Evolutionary conservation across 2,797 vertebrate genomes (phyloP), one percentile per base, ranked within the genome.

Genomic region (Pseudochirops cupreus): DNA sequence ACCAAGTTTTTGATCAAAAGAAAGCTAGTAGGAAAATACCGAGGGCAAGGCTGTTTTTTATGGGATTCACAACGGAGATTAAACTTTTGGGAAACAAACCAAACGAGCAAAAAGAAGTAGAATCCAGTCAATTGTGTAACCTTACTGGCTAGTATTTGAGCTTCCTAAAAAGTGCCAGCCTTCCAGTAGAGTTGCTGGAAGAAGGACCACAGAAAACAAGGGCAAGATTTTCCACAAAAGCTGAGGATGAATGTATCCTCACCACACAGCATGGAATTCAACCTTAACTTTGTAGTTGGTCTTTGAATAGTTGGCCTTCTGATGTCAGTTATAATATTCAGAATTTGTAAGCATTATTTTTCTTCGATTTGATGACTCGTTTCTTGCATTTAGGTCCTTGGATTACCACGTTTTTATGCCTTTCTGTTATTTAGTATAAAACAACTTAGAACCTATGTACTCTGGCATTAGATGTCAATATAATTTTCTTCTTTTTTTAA

Each of bases 1-100:
- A 97, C 98, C 98, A 98, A 99, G 98, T 99, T 99, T 98, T 98
- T 98, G 98, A 99, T 99, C 99, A 99, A 98, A 98, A 99, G 97
- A 97, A 98, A 97, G 97, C 97, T 97, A 95, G 97, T 96, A 98
- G 98, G 98, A 98, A 99, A 99, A 99, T 98, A 98, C 98, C 97
- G 96, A 98, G 97, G 98, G 98, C 98, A 98, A 97, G 96, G 92
- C 97, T 98, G 91, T 10, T 97, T 97, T 98, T 98, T 97, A 92
- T 96, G 94, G 92, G 92, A 95, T 97, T 98, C 97, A 97, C 91
- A 96, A 97, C 96, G 97, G 92, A 97, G 96, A 98, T 98, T 98
- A 98, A 99, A 98, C 97, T 98, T 97, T 96, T 91, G 95, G 74
- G 74, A 87, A 87, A 82, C 21, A 87, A 87, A 87, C 21, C 74